Base-by-base conservation (phyloP, 1,140 invertebrate species). In the Bombus sibiricus region DNA sequence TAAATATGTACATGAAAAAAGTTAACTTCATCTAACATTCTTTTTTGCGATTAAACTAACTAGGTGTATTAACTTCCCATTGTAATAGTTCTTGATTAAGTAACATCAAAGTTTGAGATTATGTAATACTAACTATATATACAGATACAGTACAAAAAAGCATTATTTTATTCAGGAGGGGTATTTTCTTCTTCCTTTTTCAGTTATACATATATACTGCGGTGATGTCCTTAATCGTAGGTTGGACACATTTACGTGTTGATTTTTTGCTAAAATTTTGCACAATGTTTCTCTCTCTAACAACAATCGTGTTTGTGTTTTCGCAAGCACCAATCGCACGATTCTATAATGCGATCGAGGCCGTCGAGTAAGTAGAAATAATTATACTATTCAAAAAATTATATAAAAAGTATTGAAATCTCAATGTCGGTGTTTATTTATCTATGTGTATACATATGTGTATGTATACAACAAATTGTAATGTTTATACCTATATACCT, bases 181-280 rank as follows among this genome's bases (percentile, higher is more conserved):
- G 1, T 68, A 37, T 8, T 25, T 34, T 68, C 28, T 62, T n/a
- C 28, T n/a, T 62, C 28, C 71, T 43, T 87, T 92, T 96, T 62
- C 95, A 98, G 97, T 97, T 97, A 13, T 98, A 98, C 92, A 92
- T 98, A 0, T 97, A 98, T 92, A 97, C 97, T 86, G 97, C 97
- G 69, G 97, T 97, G 43, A 95, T 98, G 47, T 97, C 97, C 0
- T 91, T 99, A 69, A 96, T 97, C 0, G 96, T 97, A 0, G 97
- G 98, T 87, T 98, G 98, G 72, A 97, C 98, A 22, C 98, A 99
- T 94, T 96, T 99, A 10, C 96, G 97, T 74, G 96, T 98, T 13
- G 97, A 97, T 43, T 98, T 98, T 91, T 95, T 98, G 6, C 94
- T 99, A 10, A 99, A 99, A 94, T 92, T 98, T 3, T 90, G 96